Base-by-base conservation (phyloP, 1,140 invertebrate species). In the Colletes gigas region DNA sequence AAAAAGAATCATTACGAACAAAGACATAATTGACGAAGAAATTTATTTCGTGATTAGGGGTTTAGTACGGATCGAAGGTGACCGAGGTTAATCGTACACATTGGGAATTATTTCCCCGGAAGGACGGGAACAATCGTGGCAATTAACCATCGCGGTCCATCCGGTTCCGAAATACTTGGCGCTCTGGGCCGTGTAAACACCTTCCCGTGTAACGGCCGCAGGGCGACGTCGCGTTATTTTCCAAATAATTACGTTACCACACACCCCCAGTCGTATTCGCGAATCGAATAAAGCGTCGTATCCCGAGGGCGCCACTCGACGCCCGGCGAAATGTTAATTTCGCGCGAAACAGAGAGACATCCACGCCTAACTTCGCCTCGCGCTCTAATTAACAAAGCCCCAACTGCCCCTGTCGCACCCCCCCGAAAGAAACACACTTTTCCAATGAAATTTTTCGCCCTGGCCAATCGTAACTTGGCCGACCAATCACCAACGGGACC, bases 341-440 rank as follows among this genome's bases (percentile, higher is more conserved):
- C 66, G n/a, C 52, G 44, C 54, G 47, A n/a, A 57, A 54, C 62
- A 44, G 60, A 19, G 39, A 19, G 21, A 44, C 54, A 59, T 59
- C 65, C 50, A 10, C 50, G 44, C 68, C 63, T 7, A 14, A 70
- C 41, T 71, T 55, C 70, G 66, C 9, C 54, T n/a, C n/a, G 55
- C n/a, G 55, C 30, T 69, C 65, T 62, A 60, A 81, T 60, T 72
- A 73, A 85, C 71, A 57, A 67, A 30, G 30, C 17, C 7, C 17
- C 4, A 50, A 19, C 62, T 2, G 30, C 2, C 41, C 15, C 6
- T 54, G 10, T 7, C 44, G 5, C 44, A 44, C 44, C 44, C 2
- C 2, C 6, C 21, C 10, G 10, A 78, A 72, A 72, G 76, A 63
- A 63, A 12, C 68, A 21, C 6, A 55, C 10, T 17, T 39, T 30